Base-by-base conservation (phyloP, 2,113 vertebrate genomes). In the Pyxicephalus adspersus region DNA sequence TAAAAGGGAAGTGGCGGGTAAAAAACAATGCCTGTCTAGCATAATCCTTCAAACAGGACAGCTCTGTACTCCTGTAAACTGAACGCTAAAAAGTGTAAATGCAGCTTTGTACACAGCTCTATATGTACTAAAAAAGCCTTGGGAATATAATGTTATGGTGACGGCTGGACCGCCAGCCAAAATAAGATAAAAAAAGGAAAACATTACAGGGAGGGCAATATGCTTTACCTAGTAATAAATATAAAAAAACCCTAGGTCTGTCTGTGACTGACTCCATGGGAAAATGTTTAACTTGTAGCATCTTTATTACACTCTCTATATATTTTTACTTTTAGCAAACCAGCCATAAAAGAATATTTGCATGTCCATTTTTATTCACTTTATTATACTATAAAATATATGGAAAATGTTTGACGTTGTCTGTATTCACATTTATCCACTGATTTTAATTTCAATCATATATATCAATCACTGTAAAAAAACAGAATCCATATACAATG, bases 141-240 rank as follows among this genome's bases (percentile, higher is more conserved):
- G 20, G 20, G 20, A 74, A 74, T 74, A 74, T 74, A 74, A 74
- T 58, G 28, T 26, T 57, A 73, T 9, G 71, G 54, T 22, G 54
- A 26, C 70, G 70, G 70, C 70, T 73, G 70, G 70, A 73, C 70
- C 70, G 71, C 38, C 54, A 17, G 31, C 71, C 25, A 31, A 58
- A 74, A 74, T n/a, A 73, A 22, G 17, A 5, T 4, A 68, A 51
- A 72, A 29, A n/a, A 4, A 8, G 25, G 26, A 70, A 70, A 54
- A 28, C 3, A 25, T 15, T 67, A 16, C 19, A 55, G 19, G 26
- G 52, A 19, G 8, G 26, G 16, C 13, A 57, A 29, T 34, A 20
- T 20, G 38, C 38, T 45, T 73, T 22, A 57, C 20, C 28, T 1
- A 34, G 50, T 20, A 31, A n/a, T 13, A 34, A 25, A 45, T 13